Evolutionary conservation across 2,888 invertebrate genomes (phyloP), one percentile per base, ranked within the genome.

Genomic region (Noctua janthina): DNA sequence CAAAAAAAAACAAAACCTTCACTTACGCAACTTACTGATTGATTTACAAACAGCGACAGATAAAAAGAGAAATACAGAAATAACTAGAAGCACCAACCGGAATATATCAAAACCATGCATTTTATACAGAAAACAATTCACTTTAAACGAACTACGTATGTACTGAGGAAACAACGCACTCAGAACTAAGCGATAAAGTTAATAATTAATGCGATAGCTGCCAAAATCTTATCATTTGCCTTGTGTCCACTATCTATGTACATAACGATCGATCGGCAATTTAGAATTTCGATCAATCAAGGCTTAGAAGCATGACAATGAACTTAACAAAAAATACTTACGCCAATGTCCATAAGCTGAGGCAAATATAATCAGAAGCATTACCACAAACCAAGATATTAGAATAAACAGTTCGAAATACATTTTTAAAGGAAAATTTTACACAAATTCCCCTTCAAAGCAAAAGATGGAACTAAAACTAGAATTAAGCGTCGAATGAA

Each of bases 221-320:
- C 39, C 56, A 39, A 49, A 78, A 83, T 87, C 72, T 83, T 87
- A 84, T 87, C 84, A 72, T 43, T 51, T 54, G 8, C 74, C 51
- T 59, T 76, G 29, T 74, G 66, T 39, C 43, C 74, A 64, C 59
- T 79, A 84, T 79, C 71, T 74, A 39, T n/a, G 7, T 43, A 39
- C 13, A 81, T 15, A 74, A 23, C 20, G 56, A 74, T 74, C 54
- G 51, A 67, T 74, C 66, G 2, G 1, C 5, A 29, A 79, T 84
- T 62, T 17, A 17, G 68, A 59, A 51, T 81, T 51, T 74, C 8
- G 15, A 17, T 39, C 23, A 29, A 46, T 71, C 20, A 10, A 17
- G 15, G 2, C 13, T 29, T 64, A 56, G 20, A 43, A 46, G 15
- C 15, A 8, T 23, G 10, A 46, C 35, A 64, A 68, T 29, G 0